These are phyloP conservation scores for Eulithis testata DNA, from an alignment of 2,888 invertebrate genomes.

Conservation along the genomic window DNA sequence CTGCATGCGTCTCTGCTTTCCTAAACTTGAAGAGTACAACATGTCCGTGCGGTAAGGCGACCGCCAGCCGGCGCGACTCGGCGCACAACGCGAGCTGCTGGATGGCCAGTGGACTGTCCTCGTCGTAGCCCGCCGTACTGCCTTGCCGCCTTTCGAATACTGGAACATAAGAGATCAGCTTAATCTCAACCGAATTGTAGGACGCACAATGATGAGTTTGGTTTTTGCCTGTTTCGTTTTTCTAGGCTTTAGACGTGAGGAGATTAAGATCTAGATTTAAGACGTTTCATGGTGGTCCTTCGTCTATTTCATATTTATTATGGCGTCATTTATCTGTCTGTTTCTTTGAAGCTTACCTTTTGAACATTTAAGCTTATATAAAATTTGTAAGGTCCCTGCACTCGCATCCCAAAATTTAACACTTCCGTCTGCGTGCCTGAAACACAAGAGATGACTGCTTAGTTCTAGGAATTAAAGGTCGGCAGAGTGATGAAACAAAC, in stretches of 20 bases:
- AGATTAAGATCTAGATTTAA: no score
- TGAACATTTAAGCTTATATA: constrained; percentile 98
- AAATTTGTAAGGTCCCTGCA: constrained; percentile 96
- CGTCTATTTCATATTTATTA: no score
- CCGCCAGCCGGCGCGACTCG: constrained; percentile 93
- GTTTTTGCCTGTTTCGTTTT: background rate
- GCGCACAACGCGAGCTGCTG: constrained; percentile 96
- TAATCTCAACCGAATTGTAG: no score
- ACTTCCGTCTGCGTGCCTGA: constrained; percentile 98
- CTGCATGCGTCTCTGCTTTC: constrained; percentile 93
- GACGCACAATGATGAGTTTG: no score
- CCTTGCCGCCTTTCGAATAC: constrained; percentile 70
- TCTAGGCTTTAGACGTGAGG: no score
- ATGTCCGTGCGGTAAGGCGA: constrained; percentile 96
- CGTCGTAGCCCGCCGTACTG: constrained; percentile 53
- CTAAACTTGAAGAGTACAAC: constrained; percentile 98
- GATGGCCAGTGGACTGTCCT: constrained; percentile 95
- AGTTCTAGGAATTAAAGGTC: background rate
- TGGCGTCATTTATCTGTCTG: no score
- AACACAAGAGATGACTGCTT: constrained; percentile 35
- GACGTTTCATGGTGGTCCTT: no score
- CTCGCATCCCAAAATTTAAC: constrained; percentile 99
- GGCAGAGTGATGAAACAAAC: no score
- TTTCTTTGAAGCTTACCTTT: constrained; percentile 81
- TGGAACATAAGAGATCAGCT: constrained; percentile 38